Percentiles rank a stretch among this genome's conserved stretches.
Conservation (phyloP, 2,113 vertebrate species). For the Microtus ochrogaster region DNA sequence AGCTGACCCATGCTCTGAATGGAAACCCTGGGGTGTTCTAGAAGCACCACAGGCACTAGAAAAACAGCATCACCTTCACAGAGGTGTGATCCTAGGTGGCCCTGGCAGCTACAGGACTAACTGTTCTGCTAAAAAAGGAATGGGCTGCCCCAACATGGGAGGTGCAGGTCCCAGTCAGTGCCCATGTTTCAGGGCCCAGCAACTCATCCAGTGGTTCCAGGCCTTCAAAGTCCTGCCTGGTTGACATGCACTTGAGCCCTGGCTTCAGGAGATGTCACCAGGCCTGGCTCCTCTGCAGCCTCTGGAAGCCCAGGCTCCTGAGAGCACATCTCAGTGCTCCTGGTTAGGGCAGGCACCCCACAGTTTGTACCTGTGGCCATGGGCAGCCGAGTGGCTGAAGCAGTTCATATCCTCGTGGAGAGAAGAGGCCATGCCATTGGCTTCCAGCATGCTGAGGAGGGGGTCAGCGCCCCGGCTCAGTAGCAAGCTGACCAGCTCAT, state of each 20-base stretch:
- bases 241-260: fast-evolving
- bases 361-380: slow-evolving; percentile 93
- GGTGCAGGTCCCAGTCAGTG: background rate
- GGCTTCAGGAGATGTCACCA: too few species aligned
- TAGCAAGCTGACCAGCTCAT: slow-evolving; percentile 96
- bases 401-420: slow-evolving; percentile 98
- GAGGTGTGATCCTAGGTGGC: background rate
- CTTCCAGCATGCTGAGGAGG: slow-evolving; percentile 91
- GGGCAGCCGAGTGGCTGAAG: slow-evolving; percentile 97
- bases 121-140: background rate
- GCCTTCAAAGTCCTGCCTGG: background rate
- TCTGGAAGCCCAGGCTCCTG: background rate
- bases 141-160: fast-evolving
- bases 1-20: background rate
- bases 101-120: too few species aligned
- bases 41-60: fast-evolving
- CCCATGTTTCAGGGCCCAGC: background rate
- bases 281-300: too few species aligned
- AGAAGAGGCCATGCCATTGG: slow-evolving; percentile 91
- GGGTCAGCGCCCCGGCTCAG: slow-evolving; percentile 94
- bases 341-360: background rate
- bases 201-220: fast-evolving
- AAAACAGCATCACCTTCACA: background rate
- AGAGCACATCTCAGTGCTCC: background rate
- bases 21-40: background rate